Evolutionary conservation across 1,140 invertebrate species (phyloP).

Genomic region (Drosophila prosaltans): DNA sequence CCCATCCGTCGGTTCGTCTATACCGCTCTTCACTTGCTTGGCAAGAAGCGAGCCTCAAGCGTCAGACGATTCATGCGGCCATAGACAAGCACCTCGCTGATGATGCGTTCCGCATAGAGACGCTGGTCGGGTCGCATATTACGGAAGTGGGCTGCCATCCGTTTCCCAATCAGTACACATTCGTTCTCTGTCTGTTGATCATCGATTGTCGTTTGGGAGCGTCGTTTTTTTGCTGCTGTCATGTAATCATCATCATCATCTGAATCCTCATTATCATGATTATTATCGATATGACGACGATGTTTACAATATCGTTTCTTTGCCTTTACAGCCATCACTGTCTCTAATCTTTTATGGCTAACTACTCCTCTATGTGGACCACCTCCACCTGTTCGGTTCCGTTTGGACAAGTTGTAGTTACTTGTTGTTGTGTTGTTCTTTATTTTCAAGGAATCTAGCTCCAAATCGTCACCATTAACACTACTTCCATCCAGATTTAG

Average conservation of each 20-base stretch:
- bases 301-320: too few relatives aligned
- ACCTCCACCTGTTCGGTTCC: too few relatives aligned
- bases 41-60: conserved; percentile 49
- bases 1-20: neutral
- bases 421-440: neutral
- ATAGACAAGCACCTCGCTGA: conserved; percentile 63
- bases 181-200: conserved; percentile 50
- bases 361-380: too few relatives aligned
- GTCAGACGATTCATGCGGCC: conserved; percentile 66
- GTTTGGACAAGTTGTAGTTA: neutral
- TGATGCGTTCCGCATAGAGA: conserved; percentile 65
- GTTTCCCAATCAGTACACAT: conserved; percentile 61
- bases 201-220: conserved; percentile 3
- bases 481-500: conserved; percentile 34
- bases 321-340: too few relatives aligned
- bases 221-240: neutral
- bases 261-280: conserved; percentile 3
- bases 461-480: neutral
- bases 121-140: conserved; percentile 66
- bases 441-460: neutral
- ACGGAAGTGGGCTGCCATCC: conserved; percentile 68
- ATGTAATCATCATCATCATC: conserved; percentile 11
- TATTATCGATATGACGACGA: too few relatives aligned
- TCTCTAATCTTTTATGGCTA: too few relatives aligned
- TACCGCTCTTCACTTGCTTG: conserved; percentile 8